These are phyloP conservation scores for Natator depressus DNA, from an alignment of 2,113 vertebrate species.

Conservation along the genomic window DNA sequence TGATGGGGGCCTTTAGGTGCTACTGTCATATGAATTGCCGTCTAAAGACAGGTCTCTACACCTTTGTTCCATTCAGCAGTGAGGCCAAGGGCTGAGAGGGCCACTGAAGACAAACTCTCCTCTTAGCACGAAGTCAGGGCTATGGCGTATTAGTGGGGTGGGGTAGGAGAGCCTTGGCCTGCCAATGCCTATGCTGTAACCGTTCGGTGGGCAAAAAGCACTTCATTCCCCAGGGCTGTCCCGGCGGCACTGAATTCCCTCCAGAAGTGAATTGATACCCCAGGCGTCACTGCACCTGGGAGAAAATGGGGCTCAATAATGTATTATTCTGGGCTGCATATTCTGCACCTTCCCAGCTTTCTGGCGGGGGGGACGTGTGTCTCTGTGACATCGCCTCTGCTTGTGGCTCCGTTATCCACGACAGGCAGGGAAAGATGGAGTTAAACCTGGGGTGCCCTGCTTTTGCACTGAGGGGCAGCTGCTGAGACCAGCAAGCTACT, in stretches of 20 bases:
- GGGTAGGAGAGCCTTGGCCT: neutral
- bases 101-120: neutral
- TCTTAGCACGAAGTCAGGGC: neutral
- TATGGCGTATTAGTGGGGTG: neutral
- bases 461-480: neutral
- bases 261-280: neutral
- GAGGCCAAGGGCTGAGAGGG: neutral
- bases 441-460: neutral
- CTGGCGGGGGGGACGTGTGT: neutral
- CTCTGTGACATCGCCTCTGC: neutral
- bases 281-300: neutral
- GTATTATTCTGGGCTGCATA: neutral
- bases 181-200: neutral
- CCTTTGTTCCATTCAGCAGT: neutral
- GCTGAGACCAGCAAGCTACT: neutral
- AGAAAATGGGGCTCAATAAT: neutral
- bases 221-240: neutral
- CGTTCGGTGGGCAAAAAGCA: neutral
- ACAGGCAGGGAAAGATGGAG: neutral
- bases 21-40: neutral
- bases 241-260: neutral
- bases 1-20: neutral
- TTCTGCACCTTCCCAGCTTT: neutral
- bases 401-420: neutral
- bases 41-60: neutral